phyloP scores from a whole-genome alignment of 2,888 invertebrate genomes.

The Adelphocoris suturalis region DNA sequence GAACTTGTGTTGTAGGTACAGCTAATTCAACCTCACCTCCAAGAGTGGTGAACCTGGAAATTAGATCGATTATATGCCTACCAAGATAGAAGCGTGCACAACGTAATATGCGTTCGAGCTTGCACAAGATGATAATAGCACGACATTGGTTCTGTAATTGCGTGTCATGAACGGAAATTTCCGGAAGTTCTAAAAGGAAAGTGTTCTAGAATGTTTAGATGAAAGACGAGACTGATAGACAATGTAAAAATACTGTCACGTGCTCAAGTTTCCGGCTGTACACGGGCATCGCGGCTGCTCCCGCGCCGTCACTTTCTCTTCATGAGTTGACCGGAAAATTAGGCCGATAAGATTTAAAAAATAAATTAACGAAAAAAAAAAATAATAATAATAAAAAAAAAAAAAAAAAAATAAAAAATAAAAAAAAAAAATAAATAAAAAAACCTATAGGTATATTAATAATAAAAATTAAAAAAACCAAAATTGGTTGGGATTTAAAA shows the following conservation, averaged over 20 bases:
- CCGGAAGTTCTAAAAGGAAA: conserved; percentile 1
- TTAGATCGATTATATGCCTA: not conserved
- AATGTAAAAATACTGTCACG: conserved; percentile 11
- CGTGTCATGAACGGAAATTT: not conserved
- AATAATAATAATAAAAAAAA: no score
- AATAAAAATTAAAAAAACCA: no score
- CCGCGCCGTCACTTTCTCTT: not conserved
- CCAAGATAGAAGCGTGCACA: not conserved
- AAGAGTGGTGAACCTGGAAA: not conserved
- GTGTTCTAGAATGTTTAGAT: not conserved
- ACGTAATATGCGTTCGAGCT: not conserved
- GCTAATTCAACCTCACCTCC: not conserved
- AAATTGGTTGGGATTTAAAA: no score
- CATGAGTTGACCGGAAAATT: not conserved
- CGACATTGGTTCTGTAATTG: not conserved
- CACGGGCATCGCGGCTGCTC: not conserved
- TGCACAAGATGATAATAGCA: conserved; percentile 3
- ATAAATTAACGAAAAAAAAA: no score
- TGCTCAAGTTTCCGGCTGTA: conserved; percentile 17
- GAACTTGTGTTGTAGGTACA: no score
- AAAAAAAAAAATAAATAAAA: no score
- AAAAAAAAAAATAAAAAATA: no score
- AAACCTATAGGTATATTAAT: no score
- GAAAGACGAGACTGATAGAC: not conserved
- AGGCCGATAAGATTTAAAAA: no score